A percentile compares a stretch with the other conserved stretches of the same genome.
Conservation (phyloP, 2,113 vertebrate species). For the Corydoras maculifer region DNA sequence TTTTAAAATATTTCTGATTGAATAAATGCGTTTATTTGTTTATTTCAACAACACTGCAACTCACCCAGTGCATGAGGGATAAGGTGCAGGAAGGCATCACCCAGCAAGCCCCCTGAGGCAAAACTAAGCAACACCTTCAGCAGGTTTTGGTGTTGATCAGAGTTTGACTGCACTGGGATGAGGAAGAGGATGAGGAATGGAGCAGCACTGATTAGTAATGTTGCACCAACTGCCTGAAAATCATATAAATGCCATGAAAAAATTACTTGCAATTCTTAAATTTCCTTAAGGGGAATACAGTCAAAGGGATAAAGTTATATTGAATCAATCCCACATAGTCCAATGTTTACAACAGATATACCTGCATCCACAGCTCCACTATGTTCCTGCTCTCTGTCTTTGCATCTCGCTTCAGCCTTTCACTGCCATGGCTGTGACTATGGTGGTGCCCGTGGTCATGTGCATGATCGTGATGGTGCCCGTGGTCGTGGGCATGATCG, state of each 20-base stretch:
- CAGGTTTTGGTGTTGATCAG: slow-evolving; percentile 77
- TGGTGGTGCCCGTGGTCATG: slow-evolving; percentile 21
- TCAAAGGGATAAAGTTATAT: no score
- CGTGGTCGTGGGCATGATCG: not conserved
- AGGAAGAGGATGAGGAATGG: slow-evolving; percentile 87
- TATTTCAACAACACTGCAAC: slow-evolving; percentile 16
- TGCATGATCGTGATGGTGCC: not conserved
- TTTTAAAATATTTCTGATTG: no score
- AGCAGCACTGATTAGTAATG: slow-evolving; percentile 80
- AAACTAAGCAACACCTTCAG: slow-evolving; percentile 86
- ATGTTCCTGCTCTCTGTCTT: slow-evolving; percentile 57
- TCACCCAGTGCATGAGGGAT: slow-evolving; percentile 85
- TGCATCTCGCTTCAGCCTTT: slow-evolving; percentile 43
- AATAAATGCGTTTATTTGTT: no score
- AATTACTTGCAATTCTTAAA: not conserved
- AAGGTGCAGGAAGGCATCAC: slow-evolving; percentile 87
- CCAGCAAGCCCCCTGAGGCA: slow-evolving; percentile 81
- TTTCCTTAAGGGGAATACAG: no score
- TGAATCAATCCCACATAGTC: no score
- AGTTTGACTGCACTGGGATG: slow-evolving; percentile 84
- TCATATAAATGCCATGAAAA: not conserved
- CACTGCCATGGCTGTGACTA: slow-evolving; percentile 36
- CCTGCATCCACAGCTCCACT: slow-evolving; percentile 81
- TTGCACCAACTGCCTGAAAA: slow-evolving; percentile 76
- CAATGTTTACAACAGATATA: slow-evolving; percentile 35